Evolutionary conservation across 2,113 vertebrate species (phyloP).

Genomic region (Eulemur macaco): DNA sequence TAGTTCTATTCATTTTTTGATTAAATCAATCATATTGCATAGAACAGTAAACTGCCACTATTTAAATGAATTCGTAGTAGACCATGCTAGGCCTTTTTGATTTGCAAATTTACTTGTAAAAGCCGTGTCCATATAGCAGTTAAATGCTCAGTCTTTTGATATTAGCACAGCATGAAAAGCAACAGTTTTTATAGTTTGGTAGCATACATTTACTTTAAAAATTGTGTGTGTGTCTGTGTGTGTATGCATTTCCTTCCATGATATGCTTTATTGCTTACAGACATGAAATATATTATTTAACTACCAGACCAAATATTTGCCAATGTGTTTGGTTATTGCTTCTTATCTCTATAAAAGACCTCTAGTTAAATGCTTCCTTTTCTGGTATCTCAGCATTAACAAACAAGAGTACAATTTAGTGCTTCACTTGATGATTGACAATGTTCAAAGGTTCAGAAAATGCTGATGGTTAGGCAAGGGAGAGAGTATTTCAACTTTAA

Average conservation of each 20-base stretch:
- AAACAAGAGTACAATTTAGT: constrained; percentile 42
- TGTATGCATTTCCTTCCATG: not conserved
- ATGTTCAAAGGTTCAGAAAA: constrained; percentile 27
- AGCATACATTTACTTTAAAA: constrained; percentile 48
- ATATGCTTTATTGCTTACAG: constrained; percentile 45
- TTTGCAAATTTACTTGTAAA: constrained; percentile 68
- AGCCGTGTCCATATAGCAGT: constrained; percentile 17
- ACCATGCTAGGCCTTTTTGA: constrained; percentile 57
- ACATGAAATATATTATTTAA: constrained; percentile 56
- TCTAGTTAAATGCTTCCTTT: not conserved
- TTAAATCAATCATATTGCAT: constrained; percentile 62
- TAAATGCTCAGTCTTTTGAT: constrained; percentile 63
- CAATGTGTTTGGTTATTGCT: constrained; percentile 29
- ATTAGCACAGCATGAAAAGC: constrained; percentile 67
- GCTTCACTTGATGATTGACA: constrained; percentile 47
- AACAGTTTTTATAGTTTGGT: constrained; percentile 59
- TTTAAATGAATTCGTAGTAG: constrained; percentile 70
- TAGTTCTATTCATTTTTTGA: constrained; percentile 50
- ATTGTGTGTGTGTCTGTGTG: not conserved
- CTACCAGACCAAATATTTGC: constrained; percentile 14
- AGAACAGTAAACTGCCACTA: constrained; percentile 36
- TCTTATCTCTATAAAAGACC: constrained; percentile 41
- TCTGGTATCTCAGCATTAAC: not conserved
- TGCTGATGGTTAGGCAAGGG: constrained; percentile 9
- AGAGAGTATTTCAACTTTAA: constrained; percentile 45